A percentile compares a stretch with the other conserved stretches of the same genome.
Conservation (phyloP, 2,797 vertebrate genomes). For the Manis pentadactyla region DNA sequence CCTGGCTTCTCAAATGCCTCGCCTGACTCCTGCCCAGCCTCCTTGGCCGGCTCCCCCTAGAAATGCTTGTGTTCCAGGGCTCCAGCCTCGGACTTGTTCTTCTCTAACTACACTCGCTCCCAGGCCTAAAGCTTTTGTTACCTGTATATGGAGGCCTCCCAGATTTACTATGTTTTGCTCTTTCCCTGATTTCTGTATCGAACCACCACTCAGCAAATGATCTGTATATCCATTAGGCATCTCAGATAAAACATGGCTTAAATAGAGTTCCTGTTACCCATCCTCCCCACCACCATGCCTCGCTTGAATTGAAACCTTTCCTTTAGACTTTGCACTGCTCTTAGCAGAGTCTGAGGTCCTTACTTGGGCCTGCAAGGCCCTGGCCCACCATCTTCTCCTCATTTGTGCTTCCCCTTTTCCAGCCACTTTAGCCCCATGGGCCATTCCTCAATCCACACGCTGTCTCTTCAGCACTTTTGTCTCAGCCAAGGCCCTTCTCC, state of each 20-base stretch:
- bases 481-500: neutral
- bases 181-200: conserved; percentile 1
- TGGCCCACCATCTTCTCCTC: neutral
- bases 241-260: neutral
- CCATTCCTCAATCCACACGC: neutral
- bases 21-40: neutral
- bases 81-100: neutral
- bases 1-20: neutral
- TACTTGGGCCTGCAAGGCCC: neutral
- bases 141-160: neutral
- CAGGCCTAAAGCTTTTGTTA: neutral
- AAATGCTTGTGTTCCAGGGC: neutral
- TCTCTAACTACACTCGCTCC: neutral
- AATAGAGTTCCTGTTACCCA: neutral
- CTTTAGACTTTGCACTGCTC: neutral
- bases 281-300: neutral
- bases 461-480: neutral
- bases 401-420: neutral
- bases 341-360: neutral
- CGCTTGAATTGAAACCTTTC: neutral
- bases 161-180: neutral
- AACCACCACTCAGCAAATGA: neutral
- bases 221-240: neutral
- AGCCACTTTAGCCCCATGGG: neutral
- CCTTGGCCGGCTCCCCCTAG: neutral